These are phyloP conservation scores for Nannoperca australis DNA, from an alignment of 2,797 vertebrate species.

Conservation along the genomic window DNA sequence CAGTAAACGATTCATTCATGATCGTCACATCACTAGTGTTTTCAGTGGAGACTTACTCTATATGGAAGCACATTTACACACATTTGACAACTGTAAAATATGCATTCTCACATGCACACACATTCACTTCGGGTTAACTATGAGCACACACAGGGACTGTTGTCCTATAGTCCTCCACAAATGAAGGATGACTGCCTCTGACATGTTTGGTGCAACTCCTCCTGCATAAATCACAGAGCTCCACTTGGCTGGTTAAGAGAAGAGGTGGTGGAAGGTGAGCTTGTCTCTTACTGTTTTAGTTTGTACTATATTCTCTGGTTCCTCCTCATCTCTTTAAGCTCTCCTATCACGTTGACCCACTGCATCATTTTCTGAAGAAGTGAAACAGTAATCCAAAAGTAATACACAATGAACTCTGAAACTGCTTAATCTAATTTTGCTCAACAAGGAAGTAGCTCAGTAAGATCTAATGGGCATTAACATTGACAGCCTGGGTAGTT, in stretches of 20 bases:
- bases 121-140: conserved; percentile 47
- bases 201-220: conserved; percentile 60
- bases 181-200: conserved; percentile 66
- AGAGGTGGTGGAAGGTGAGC: conserved; percentile 1
- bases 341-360: not conserved
- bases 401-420: not conserved
- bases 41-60: conserved; percentile 10
- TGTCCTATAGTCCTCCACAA: conserved; percentile 39
- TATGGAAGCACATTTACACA: not conserved
- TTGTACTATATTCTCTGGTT: not conserved
- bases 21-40: not conserved
- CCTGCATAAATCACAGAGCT: conserved; percentile 58
- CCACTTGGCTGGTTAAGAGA: conserved; percentile 31
- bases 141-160: conserved; percentile 37
- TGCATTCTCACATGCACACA: conserved; percentile 12
- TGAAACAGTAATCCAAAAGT: not conserved
- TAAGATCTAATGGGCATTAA: not conserved
- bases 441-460: not conserved
- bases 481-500: no score
- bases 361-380: not conserved
- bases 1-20: no score
- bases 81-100: not conserved
- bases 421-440: not conserved
- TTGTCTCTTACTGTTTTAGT: not conserved
- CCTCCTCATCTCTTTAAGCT: not conserved